Base-by-base conservation (phyloP, 2,797 vertebrate species). In the Aldrovandia affinis region DNA sequence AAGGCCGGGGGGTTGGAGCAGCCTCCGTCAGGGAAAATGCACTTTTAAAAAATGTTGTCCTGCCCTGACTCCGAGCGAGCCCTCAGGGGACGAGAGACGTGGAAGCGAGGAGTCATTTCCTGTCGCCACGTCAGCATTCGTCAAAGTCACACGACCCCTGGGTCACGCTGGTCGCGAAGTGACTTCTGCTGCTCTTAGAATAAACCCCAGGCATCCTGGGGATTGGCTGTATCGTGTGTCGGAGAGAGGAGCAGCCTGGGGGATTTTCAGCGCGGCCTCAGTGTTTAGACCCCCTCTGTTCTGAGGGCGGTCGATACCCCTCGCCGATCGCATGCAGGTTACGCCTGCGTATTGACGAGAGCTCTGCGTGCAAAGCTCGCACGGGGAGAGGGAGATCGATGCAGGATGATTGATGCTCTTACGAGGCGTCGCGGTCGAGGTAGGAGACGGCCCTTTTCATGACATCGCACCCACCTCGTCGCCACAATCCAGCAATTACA, bases 11-110 rank as follows among this genome's bases (percentile, higher is more conserved):
- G 44, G 5, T 81, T 22, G 36, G 57, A 18, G 79, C 59, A 85
- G 83, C 28, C 28, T 84, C 18, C n/a, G 52, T 28, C 80, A 73
- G 61, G 78, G 83, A 68, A 73, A 86, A 84, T 42, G 59, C 30
- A 33, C 25, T 47, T 80, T 81, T 86, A n/a, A n/a, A n/a, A n/a
- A n/a, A n/a, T 47, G 25, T 14, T 30, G 25, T 78, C n/a, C 44
- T 57, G 78, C 78, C n/a, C 28, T 57, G 30, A 36, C 3, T 80
- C 78, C 12, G 2, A 22, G 3, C n/a, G n/a, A n/a, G 20, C 10
- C 22, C 50, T 52, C 10, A 52, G 1, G 22, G 25, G 73, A 47
- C 36, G 18, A 80, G 78, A 55, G 52, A 30, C 1, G 47, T 1
- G n/a, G 52, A 77, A 25, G 6, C 22, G 6, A 30, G n/a, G 36